Evolutionary conservation across 1,140 invertebrate species (phyloP).

Genomic region (Meteorus sp.): DNA sequence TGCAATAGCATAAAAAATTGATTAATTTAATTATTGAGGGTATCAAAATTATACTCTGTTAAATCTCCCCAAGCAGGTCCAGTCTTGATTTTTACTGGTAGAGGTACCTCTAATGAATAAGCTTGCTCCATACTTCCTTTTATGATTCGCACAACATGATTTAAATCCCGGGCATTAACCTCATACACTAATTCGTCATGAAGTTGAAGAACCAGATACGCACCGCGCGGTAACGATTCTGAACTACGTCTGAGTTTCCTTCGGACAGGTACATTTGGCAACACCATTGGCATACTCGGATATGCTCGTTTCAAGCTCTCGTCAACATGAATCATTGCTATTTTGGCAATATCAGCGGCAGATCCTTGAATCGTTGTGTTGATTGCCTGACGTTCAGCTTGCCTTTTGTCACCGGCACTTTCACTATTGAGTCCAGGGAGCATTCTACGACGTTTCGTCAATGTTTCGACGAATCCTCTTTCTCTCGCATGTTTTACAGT

Average conservation of each 20-base stretch:
- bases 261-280: slow-evolving; percentile 33
- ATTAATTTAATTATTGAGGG: slow-evolving; percentile 6
- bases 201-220: slow-evolving; percentile 81
- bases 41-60: slow-evolving; percentile 49
- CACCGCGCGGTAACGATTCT: slow-evolving; percentile 46
- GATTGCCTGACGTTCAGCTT: slow-evolving; percentile 93
- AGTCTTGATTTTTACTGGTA: slow-evolving; percentile 84
- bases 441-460: slow-evolving; percentile 77
- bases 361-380: slow-evolving; percentile 96
- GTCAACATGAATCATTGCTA: slow-evolving; percentile 82
- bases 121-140: slow-evolving; percentile 80
- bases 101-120: slow-evolving; percentile 71
- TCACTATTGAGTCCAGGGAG: slow-evolving; percentile 75
- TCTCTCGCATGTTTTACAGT: slow-evolving; percentile 71
- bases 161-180: slow-evolving; percentile 63
- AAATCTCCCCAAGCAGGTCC: slow-evolving; percentile 81
- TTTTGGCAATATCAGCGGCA: slow-evolving; percentile 92
- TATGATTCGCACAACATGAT: slow-evolving; percentile 67
- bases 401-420: slow-evolving; percentile 66
- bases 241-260: slow-evolving; percentile 43
- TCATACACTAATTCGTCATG: slow-evolving; percentile 98
- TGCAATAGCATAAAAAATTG: neutral
- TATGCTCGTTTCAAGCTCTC: slow-evolving; percentile 54
- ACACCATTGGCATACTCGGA: slow-evolving; percentile 42
- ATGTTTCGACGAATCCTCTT: slow-evolving; percentile 81